Percentiles rank a stretch among this genome's conserved stretches.
These are phyloP conservation scores for Epinephelus moara DNA, from an alignment of 2,113 vertebrate species.

Conservation along the genomic window DNA sequence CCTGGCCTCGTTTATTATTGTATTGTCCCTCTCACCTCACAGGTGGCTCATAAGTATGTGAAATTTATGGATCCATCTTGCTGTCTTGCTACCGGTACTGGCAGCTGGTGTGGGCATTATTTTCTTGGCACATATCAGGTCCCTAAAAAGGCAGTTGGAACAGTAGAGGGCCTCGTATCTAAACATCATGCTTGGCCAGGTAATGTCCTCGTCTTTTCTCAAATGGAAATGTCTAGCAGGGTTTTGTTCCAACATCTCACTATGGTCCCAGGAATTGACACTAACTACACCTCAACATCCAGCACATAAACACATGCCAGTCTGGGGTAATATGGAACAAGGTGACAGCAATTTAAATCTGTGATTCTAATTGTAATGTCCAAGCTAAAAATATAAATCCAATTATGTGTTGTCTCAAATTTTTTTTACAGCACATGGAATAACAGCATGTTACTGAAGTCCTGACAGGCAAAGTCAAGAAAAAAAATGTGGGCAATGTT, in stretches of 20 bases:
- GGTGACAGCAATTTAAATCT: not conserved
- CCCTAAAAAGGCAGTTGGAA: not conserved
- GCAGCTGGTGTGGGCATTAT: constrained; percentile 54
- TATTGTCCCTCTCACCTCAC: constrained; percentile 27
- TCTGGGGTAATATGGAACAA: too few relatives aligned
- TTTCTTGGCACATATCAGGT: constrained; percentile 28
- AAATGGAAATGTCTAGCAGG: not conserved
- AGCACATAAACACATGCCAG: not conserved
- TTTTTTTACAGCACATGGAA: not conserved
- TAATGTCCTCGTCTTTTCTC: not conserved
- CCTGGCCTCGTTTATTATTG: constrained; percentile 6
- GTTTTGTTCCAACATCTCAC: not conserved
- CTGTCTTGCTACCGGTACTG: constrained; percentile 10
- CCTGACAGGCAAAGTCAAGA: too few relatives aligned
- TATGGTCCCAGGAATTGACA: not conserved
- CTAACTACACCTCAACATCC: not conserved
- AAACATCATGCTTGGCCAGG: not conserved
- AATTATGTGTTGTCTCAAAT: not conserved
- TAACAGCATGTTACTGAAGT: too few relatives aligned
- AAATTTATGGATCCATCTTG: constrained; percentile 42
- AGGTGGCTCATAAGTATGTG: constrained; percentile 35
- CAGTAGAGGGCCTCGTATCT: not conserved
- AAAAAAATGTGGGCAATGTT: too few relatives aligned
- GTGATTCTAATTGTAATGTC: too few relatives aligned
- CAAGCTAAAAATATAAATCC: not conserved